Conservation (phyloP, 2,888 invertebrate species). For the Rhyacophila evoluta region DNA sequence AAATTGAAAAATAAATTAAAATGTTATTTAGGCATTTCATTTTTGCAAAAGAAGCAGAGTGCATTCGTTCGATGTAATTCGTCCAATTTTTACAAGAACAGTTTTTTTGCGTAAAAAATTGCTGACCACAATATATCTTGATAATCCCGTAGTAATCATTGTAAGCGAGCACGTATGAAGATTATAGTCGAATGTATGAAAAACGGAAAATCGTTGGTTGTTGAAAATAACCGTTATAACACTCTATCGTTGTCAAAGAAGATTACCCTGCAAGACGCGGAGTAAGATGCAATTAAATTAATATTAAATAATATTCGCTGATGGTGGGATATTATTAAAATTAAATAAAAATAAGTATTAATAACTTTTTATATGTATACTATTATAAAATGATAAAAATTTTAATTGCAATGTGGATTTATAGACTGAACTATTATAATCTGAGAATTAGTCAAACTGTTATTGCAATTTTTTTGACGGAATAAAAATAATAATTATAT, state of each 20-base stretch:
- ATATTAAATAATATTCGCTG: background rate
- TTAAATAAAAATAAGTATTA: too few species aligned
- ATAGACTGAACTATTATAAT: too few species aligned
- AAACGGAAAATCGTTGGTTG: background rate
- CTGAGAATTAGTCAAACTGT: too few species aligned
- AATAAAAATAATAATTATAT: too few species aligned
- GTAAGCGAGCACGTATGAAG: background rate
- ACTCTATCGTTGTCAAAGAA: slow-evolving; percentile 27
- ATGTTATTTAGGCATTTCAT: too few species aligned
- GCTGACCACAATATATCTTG: background rate
- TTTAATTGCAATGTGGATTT: too few species aligned
- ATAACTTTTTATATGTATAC: too few species aligned
- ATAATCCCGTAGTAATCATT: slow-evolving; percentile 1
- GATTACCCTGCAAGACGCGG: background rate
- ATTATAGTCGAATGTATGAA: background rate
- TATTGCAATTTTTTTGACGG: too few species aligned
- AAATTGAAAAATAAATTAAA: too few species aligned
- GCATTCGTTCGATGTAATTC: too few species aligned
- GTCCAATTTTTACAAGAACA: background rate
- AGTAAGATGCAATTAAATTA: background rate
- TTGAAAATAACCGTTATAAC: background rate
- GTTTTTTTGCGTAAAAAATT: background rate
- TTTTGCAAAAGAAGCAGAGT: too few species aligned
- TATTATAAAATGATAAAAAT: too few species aligned
- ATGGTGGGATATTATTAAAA: background rate